Evolutionary conservation across 2,113 vertebrate genomes (phyloP), one percentile per base, ranked within the genome.

Genomic region (Cebidichthys violaceus): DNA sequence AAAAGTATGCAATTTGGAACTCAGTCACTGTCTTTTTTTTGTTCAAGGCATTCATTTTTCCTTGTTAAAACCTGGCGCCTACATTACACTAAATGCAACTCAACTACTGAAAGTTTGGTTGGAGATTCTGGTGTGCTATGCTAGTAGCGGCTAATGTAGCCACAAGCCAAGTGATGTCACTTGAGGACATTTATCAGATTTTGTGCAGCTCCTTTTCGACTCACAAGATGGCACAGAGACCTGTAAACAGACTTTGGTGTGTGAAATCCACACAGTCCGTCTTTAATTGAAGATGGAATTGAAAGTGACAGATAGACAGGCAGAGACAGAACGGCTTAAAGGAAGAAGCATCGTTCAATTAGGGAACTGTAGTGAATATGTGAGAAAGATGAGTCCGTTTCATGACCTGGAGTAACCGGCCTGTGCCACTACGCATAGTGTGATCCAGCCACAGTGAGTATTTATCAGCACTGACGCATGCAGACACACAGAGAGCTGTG

Each of bases 391-490:
- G 55, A 62, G 14, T 69, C 37, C 1, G 68, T 75, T 82, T 57
- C 9, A 3, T 72, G 81, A 81, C 86, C 78, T 60, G 13, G 0
- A 22, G 11, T 59, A 31, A 61, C 24, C 65, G 18, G 4, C 47
- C 15, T 14, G 1, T 50, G 61, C 24, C 62, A 29, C 27, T 15
- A 47, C 15, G 1, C 52, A 24, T 43, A 66, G 6, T 5, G 47
- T 52, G 64, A 68, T 45, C 29, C 62, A 68, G 24, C n/a, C 82
- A 61, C 68, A 75, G 57, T 37, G 47, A 67, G 70, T 61, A 61
- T 84, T 92, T 82, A 90, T 91, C 75, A 89, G 82, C 75, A 37
- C 64, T 60, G 84, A 47, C 2, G 29, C 81, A 90, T 87, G 92
- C 92, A 82, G 77, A 27, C 66, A 31, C 87, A 87, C 84, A 81